Evolutionary conservation across 2,797 vertebrate species (phyloP).

Genomic region (Hafferia zeledoni): DNA sequence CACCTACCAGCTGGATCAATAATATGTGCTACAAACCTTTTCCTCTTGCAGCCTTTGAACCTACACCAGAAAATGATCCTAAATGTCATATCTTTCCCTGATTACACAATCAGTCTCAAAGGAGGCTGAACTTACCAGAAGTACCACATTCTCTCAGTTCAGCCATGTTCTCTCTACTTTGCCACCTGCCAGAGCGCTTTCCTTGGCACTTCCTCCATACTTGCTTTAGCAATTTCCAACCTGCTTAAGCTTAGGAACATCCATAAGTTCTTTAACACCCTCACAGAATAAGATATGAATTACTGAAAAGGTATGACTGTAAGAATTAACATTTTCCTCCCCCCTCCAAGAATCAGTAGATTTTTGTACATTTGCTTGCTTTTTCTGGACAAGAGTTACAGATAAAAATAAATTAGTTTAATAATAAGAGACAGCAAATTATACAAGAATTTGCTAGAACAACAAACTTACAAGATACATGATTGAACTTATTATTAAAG

Average conservation of each 20-base stretch:
- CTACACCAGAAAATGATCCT: background rate
- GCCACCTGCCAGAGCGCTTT: background rate
- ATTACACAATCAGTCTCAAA: background rate
- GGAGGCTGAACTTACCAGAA: background rate
- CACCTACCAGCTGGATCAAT: background rate
- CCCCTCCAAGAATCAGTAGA: background rate
- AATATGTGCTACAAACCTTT: background rate
- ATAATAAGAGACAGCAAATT: background rate
- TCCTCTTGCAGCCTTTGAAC: background rate
- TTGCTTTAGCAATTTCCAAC: background rate
- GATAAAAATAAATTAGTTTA: background rate
- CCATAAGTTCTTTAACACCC: background rate
- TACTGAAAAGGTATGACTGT: background rate
- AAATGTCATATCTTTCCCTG: background rate
- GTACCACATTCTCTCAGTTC: background rate
- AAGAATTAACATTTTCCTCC: background rate
- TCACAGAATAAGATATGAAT: background rate
- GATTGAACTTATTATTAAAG: fast-evolving
- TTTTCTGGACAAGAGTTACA: background rate
- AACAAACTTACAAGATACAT: background rate
- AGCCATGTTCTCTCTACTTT: background rate
- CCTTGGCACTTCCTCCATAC: background rate
- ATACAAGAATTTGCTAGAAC: background rate
- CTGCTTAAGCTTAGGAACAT: background rate
- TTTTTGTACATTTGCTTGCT: background rate